These are phyloP conservation scores for Xestia c-nigrum DNA, from an alignment of 2,888 invertebrate genomes.

Conservation along the genomic window DNA sequence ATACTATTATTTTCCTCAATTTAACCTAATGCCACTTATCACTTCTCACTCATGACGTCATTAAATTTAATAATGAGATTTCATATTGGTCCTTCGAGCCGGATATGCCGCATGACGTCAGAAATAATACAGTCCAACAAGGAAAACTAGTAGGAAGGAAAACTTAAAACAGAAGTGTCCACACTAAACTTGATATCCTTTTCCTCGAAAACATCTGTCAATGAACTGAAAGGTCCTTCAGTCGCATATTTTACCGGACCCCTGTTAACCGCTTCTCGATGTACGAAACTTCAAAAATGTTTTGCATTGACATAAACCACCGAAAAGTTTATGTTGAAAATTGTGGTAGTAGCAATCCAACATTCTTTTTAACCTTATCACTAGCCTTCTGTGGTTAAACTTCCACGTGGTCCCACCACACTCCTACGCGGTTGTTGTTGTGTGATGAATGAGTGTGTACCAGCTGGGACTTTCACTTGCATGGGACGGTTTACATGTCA, in stretches of 20 bases:
- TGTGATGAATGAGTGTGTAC: constrained; percentile 63
- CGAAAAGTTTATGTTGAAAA: too few relatives aligned
- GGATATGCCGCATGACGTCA: not conserved
- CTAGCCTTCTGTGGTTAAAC: constrained; percentile 26
- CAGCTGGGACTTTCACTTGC: constrained; percentile 72
- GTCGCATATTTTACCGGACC: not conserved
- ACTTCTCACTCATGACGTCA: not conserved
- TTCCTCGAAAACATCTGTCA: not conserved
- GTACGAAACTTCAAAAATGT: not conserved
- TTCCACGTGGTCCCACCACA: constrained; percentile 8
- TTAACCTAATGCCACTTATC: not conserved
- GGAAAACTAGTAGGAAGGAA: not conserved
- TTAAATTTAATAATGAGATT: not conserved
- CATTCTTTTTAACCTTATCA: not conserved
- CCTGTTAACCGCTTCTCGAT: not conserved
- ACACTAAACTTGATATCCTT: not conserved
- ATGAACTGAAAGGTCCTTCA: not conserved
- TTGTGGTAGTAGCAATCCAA: not conserved
- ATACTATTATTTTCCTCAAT: constrained; percentile 8
- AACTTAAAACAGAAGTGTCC: too few relatives aligned
- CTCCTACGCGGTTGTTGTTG: constrained; percentile 54
- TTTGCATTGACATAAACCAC: not conserved
- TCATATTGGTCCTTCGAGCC: not conserved
- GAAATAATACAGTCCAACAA: not conserved
- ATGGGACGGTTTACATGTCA: constrained; percentile 59